These are phyloP conservation scores for Amblyjoppa proteus DNA, from an alignment of 2,888 invertebrate genomes.

Conservation along the genomic window DNA sequence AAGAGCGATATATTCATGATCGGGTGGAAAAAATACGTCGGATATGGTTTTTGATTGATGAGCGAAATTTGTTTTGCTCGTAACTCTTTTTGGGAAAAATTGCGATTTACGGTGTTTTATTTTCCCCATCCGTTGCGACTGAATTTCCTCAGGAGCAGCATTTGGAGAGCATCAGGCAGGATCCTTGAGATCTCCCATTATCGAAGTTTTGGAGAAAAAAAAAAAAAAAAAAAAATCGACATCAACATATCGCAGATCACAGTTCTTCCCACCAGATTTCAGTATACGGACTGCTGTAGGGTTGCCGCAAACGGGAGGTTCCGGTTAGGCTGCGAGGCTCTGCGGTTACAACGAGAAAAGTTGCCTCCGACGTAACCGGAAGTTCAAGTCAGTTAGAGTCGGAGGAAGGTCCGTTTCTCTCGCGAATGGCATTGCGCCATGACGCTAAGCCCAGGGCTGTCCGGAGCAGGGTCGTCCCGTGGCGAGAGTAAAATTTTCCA, in stretches of 20 bases:
- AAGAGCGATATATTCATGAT: not conserved
- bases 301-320: slow-evolving; percentile 30
- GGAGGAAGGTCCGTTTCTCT: not conserved
- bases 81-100: no score
- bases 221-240: not conserved
- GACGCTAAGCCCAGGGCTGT: not conserved
- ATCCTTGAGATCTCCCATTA: not conserved
- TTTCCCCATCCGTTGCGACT: no score
- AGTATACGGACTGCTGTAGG: slow-evolving; percentile 4
- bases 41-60: not conserved
- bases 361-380: slow-evolving; percentile 44
- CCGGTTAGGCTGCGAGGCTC: slow-evolving; percentile 38
- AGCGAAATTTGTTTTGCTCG: not conserved
- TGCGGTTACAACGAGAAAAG: slow-evolving; percentile 67
- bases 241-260: slow-evolving; percentile 17
- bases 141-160: not conserved
- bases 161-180: not conserved
- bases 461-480: not conserved
- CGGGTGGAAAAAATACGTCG: not conserved
- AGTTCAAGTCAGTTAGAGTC: slow-evolving; percentile 49
- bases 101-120: no score
- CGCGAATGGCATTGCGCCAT: slow-evolving; percentile 11
- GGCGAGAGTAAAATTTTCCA: slow-evolving; percentile 38
- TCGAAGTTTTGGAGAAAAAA: not conserved
- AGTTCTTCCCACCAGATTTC: slow-evolving; percentile 25